Percentiles rank a stretch among this genome's conserved stretches.
phyloP scores from a whole-genome alignment of 2,888 invertebrate species.

The Tachina fera region DNA sequence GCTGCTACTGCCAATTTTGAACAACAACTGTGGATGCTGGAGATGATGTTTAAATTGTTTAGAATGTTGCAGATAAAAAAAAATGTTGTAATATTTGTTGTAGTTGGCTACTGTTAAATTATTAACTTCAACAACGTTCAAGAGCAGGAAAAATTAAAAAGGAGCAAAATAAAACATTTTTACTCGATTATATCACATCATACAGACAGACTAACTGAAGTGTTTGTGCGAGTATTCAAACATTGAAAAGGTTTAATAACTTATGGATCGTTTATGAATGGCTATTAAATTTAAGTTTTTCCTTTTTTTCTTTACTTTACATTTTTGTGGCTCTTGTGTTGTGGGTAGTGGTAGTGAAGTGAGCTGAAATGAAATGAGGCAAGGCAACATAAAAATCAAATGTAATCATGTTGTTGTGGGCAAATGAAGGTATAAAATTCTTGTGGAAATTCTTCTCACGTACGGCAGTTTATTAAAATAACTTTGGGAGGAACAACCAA shows the following conservation, averaged over 20 bases:
- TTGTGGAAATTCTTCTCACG: constrained; percentile 81
- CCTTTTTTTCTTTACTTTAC: neutral
- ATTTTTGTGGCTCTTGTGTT: constrained; percentile 11
- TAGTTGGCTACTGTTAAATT: constrained; percentile 72
- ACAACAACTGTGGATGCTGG: constrained; percentile 15
- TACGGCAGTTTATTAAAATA: constrained; percentile 83
- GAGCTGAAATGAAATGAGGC: constrained; percentile 19
- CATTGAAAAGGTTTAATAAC: constrained; percentile 39
- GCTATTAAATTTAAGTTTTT: constrained; percentile 65
- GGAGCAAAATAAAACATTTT: constrained; percentile 31
- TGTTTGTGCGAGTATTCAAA: neutral
- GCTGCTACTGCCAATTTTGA: constrained; percentile 39
- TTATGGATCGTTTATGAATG: constrained; percentile 56
- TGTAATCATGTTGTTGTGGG: constrained; percentile 62
- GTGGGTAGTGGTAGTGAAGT: neutral
- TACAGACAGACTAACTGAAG: neutral
- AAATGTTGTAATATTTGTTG: constrained; percentile 69
- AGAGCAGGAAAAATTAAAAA: constrained; percentile 27
- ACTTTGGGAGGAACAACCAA: constrained; percentile 76
- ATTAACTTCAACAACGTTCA: constrained; percentile 56
- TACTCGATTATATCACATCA: constrained; percentile 63
- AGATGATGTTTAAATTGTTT: constrained; percentile 38
- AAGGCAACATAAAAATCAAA: constrained; percentile 38
- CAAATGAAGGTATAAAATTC: constrained; percentile 53
- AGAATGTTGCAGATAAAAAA: constrained; percentile 55